Base-by-base conservation (phyloP, 2,797 vertebrate species). In the Melanotaenia trifasciata region DNA sequence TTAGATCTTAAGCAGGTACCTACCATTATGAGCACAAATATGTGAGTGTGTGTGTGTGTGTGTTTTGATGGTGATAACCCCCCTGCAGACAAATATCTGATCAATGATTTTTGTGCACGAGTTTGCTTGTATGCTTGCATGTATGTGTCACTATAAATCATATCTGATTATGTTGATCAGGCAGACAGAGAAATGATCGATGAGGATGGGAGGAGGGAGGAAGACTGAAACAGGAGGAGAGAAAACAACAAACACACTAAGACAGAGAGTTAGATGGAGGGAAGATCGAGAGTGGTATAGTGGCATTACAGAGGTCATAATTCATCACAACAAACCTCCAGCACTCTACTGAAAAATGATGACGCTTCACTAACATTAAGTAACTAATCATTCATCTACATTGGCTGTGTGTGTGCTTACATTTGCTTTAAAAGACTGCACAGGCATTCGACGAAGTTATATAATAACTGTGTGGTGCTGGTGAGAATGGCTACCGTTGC, bases 311-410 rank as follows among this genome's bases (percentile, higher is more conserved):
- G 65, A 83, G 80, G 80, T 86, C 84, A 83, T 91, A 88, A 89
- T 80, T 92, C 83, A 93, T 75, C 64, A 43, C 83, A 81, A 85
- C 83, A 85, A 90, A 91, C 75, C 76, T 84, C 72, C 74, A 45
- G 79, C 79, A 74, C 80, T 80, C 81, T 58, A 66, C 68, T 84
- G 84, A 89, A 87, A 90, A 92, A 89, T 82, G 84, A 89, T 88
- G 87, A 89, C 13, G 61, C 87, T 86, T 88, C 86, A 76, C 74
- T 75, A 78, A 85, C 89, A 87, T 90, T 84, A 88, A 83, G 64
- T 86, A 80, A 79, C 80, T 89, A 90, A 91, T 93, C 89, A 86
- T 38, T 92, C 90, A 91, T 84, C 62, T 57, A 33, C 26, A 18
- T 66, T 24, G 58, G 40, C 70, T 24, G 68, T 18, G 70, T 68